Evolutionary conservation across 2,113 vertebrate genomes (phyloP).

Genomic region (Gulo gulo): DNA sequence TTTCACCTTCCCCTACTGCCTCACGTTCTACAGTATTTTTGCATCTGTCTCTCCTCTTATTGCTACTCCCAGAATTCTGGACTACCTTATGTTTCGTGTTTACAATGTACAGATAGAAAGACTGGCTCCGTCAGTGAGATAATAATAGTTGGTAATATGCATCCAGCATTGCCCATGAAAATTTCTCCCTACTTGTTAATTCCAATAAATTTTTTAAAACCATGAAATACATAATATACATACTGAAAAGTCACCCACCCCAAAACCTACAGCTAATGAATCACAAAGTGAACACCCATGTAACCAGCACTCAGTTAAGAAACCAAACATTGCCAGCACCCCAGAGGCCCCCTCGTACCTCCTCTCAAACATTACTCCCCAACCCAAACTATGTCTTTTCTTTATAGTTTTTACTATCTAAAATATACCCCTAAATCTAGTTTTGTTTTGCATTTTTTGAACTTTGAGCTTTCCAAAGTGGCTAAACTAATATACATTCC

Average conservation of each 20-base stretch:
- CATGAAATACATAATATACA: neutral
- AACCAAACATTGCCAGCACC: neutral
- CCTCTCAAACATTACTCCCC: neutral
- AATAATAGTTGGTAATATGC: neutral
- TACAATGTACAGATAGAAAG: neutral
- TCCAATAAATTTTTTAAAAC: neutral
- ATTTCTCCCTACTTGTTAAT: neutral
- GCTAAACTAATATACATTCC: neutral
- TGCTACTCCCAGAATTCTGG: neutral
- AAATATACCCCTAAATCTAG: neutral
- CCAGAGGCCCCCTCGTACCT: neutral
- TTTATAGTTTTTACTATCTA: neutral
- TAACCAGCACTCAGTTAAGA: neutral
- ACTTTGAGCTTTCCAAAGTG: neutral
- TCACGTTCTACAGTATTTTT: neutral
- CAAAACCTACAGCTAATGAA: neutral
- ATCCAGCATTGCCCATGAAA: neutral
- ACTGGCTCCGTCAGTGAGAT: neutral
- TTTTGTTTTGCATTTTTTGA: conserved; percentile 8
- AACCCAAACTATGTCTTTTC: neutral
- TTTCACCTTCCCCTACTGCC: neutral
- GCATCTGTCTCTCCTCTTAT: neutral
- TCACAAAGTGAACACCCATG: neutral
- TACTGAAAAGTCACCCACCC: neutral
- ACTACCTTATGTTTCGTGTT: neutral